Percentiles rank a stretch among this genome's conserved stretches.
Conservation (phyloP, 2,113 vertebrate genomes). For the Scalopus aquaticus region DNA sequence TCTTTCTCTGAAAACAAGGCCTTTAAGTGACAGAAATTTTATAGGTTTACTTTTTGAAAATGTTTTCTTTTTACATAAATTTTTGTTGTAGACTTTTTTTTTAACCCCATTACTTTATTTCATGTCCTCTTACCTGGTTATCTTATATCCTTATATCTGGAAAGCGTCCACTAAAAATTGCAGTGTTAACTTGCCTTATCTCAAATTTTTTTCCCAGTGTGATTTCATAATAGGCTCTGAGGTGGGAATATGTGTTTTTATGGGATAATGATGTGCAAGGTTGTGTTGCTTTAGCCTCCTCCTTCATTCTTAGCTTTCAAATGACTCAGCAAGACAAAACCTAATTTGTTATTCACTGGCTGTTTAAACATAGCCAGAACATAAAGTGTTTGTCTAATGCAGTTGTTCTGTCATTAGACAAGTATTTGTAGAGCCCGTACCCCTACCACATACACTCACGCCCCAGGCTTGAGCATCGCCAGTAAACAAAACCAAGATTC, state of each 20-base stretch:
- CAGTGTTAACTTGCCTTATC: conserved; percentile 25
- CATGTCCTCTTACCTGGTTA: background rate
- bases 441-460: too few species aligned
- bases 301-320: conserved; percentile 42
- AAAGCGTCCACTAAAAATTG: conserved; percentile 5
- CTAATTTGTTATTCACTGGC: conserved; percentile 22
- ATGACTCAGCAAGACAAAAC: background rate
- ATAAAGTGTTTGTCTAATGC: background rate
- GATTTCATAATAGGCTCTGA: background rate
- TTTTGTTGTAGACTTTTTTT: conserved; percentile 25
- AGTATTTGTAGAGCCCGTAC: background rate
- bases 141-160: background rate
- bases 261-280: background rate
- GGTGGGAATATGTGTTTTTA: background rate
- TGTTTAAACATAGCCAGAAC: conserved; percentile 34
- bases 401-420: background rate
- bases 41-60: conserved; percentile 37
- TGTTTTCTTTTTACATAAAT: conserved; percentile 44
- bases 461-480: background rate
- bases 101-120: background rate
- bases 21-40: conserved; percentile 56
- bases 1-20: conserved; percentile 40
- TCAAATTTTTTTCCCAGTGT: background rate
- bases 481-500: conserved; percentile 25
- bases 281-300: background rate